Base-by-base conservation (phyloP, 2,797 vertebrate species). In the Poliocrania exsul region DNA sequence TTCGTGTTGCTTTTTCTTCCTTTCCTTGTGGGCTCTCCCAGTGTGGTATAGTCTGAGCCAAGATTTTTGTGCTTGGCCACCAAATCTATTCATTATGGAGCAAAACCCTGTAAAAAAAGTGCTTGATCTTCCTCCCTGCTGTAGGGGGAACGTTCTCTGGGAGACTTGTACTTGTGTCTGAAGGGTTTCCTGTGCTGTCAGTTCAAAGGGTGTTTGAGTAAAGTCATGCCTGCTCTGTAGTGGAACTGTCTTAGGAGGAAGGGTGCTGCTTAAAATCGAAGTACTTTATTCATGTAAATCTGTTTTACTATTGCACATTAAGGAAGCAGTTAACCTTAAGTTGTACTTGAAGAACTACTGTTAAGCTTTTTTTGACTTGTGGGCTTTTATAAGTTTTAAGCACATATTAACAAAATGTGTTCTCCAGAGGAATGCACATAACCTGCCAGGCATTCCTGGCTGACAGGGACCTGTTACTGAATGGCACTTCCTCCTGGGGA, bases 271-370 rank as follows among this genome's bases (percentile, higher is more conserved):
- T 80, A 53, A 70, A 88, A 64, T 13, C 73, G 16, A 46, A 71
- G 21, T 33, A 26, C 49, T 70, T 58, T 47, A 29, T 88, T 86
- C 58, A 53, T 69, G 61, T 73, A 93, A 85, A 92, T 71, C 61
- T 69, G 3, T 83, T 81, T 90, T 93, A 88, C n/a, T 72, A 1
- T 35, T 75, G 56, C 71, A 62, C 60, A 44, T 79, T 86, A 84
- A 84, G 40, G 80, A 81, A 84, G 62, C 58, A 88, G 72, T 93
- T 95, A 90, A 90, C 72, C 54, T 86, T 51, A 81, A 67, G 38
- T 13, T 0, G 42, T 81, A 4, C 56, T 70, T 69, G 57, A 29
- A 71, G 44, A 86, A n/a, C 23, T 82, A 31, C 51, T 83, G 49
- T 46, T 62, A 25, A 74, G 20, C 33, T 57, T 72, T 78, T 78